Evolutionary conservation across 30 jellyfish, hydroid and myxozoan species (phyloP).

Genomic region (Cassiopea xamachana): DNA sequence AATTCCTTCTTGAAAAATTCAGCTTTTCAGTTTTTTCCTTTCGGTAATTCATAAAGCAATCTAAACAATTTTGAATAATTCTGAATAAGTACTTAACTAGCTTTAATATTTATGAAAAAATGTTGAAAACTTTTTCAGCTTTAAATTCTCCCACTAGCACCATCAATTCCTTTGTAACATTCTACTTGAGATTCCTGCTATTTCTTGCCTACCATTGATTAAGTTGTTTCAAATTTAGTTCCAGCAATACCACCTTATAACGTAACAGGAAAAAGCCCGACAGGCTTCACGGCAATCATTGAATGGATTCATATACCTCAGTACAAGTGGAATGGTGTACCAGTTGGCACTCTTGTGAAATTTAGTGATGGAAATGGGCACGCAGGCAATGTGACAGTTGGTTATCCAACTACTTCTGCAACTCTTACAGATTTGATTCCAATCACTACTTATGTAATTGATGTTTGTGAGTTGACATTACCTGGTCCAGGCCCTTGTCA

Average conservation of each 20-base stretch:
- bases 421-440: slow-evolving; percentile 50
- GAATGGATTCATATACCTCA: slow-evolving; percentile 63
- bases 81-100: too few species aligned
- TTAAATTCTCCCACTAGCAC: too few species aligned
- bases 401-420: slow-evolving; percentile 12
- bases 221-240: slow-evolving; percentile 9
- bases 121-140: too few species aligned
- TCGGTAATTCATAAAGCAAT: too few species aligned
- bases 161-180: too few species aligned
- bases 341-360: slow-evolving; percentile 57
- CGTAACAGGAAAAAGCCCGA: slow-evolving; percentile 37
- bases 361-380: slow-evolving; percentile 21
- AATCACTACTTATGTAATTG: slow-evolving; percentile 58
- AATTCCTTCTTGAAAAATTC: too few species aligned
- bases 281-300: slow-evolving; percentile 52
- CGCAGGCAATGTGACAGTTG: slow-evolving; percentile 17
- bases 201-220: too few species aligned
- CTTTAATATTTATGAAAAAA: too few species aligned
- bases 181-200: too few species aligned
- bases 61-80: too few species aligned
- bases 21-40: too few species aligned
- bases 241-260: slow-evolving; percentile 78
- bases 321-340: slow-evolving; percentile 63
- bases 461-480: slow-evolving; percentile 66
- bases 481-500: slow-evolving; percentile 85